phyloP scores from a whole-genome alignment of 1,140 invertebrate genomes.

The Yoshiicerus persimilis region DNA sequence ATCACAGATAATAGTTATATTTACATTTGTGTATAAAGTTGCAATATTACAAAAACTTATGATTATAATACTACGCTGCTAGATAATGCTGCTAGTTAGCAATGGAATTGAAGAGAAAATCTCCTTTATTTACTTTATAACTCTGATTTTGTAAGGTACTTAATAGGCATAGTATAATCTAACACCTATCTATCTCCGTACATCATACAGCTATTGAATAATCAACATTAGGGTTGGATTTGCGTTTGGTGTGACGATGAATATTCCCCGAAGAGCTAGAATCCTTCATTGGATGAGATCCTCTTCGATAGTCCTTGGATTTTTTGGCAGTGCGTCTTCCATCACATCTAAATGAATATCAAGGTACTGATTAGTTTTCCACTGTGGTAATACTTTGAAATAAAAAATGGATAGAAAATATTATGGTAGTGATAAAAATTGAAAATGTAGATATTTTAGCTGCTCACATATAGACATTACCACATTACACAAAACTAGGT shows the following conservation, averaged over 20 bases:
- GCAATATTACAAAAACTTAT: too few relatives aligned
- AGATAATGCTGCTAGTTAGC: too few relatives aligned
- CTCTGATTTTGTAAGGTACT: too few relatives aligned
- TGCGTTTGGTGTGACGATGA: constrained; percentile 11
- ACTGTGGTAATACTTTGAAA: too few relatives aligned
- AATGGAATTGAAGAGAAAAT: too few relatives aligned
- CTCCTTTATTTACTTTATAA: too few relatives aligned
- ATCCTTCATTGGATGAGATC: background rate
- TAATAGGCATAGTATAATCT: too few relatives aligned
- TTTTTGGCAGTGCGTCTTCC: background rate
- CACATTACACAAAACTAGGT: background rate
- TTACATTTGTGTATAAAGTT: too few relatives aligned
- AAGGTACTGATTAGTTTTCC: background rate
- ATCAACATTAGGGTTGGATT: constrained; percentile 20
- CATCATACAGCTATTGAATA: constrained; percentile 40
- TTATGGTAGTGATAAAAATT: too few relatives aligned
- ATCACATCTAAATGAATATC: background rate
- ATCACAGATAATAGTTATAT: too few relatives aligned
- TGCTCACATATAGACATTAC: background rate
- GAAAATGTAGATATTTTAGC: background rate
- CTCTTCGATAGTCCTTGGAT: background rate
- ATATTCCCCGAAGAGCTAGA: constrained; percentile 24
- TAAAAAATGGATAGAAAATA: too few relatives aligned
- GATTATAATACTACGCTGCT: too few relatives aligned
- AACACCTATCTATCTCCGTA: background rate